Conservation (phyloP, 2,888 invertebrate genomes). For the Celastrina argiolus region DNA sequence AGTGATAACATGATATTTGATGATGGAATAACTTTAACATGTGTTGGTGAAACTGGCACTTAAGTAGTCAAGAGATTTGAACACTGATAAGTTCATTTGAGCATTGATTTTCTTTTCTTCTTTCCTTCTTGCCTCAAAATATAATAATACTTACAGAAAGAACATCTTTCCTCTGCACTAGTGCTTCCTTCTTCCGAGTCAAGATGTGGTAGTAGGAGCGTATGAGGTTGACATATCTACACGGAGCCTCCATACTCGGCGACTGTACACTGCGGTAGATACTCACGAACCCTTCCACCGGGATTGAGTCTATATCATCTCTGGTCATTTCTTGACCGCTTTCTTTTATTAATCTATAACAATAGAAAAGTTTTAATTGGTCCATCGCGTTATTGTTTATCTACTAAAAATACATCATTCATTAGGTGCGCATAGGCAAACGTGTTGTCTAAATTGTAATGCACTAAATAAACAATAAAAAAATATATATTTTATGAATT, state of each 20-base stretch:
- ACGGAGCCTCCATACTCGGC: conserved; percentile 64
- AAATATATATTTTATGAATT: background rate
- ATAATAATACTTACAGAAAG: conserved; percentile 73
- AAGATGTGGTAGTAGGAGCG: conserved; percentile 76
- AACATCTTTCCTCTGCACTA: conserved; percentile 79
- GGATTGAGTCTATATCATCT: conserved; percentile 51
- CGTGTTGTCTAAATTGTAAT: background rate
- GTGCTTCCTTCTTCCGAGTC: conserved; percentile 78
- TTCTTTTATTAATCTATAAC: conserved; percentile 56
- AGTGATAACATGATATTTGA: too few relatives aligned
- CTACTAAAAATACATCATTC: background rate
- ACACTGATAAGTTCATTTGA: too few relatives aligned
- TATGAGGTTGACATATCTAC: conserved; percentile 75
- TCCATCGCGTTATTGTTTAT: too few relatives aligned
- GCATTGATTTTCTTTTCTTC: too few relatives aligned
- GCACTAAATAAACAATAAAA: background rate
- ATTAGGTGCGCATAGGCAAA: background rate
- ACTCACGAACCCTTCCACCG: conserved; percentile 54
- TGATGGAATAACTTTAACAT: too few relatives aligned
- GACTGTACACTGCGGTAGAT: conserved; percentile 54
- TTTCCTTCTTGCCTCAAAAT: too few relatives aligned
- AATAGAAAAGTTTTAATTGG: background rate
- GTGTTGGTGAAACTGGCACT: too few relatives aligned
- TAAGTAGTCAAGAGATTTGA: too few relatives aligned
- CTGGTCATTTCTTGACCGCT: conserved; percentile 48